phyloP scores from a whole-genome alignment of 2,888 invertebrate species.

The Chrysotoxum bicinctum region DNA sequence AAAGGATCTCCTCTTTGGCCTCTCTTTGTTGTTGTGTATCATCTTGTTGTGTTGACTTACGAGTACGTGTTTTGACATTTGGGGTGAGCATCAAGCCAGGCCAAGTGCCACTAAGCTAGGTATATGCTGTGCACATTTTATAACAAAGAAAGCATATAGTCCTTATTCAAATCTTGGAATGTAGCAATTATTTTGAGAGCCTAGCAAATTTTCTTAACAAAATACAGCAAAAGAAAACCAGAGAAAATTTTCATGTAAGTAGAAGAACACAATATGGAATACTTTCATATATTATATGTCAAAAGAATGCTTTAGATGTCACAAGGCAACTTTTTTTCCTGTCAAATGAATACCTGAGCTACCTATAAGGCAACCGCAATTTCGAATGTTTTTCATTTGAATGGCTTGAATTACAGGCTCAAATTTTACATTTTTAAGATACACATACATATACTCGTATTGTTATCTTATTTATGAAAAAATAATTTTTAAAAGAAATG shows the following conservation, averaged over 20 bases:
- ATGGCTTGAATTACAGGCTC: not conserved
- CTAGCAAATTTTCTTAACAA: not conserved
- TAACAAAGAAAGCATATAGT: constrained; percentile 28
- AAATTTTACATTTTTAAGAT: not conserved
- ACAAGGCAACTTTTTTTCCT: not conserved
- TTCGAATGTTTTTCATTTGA: not conserved
- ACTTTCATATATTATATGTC: not conserved
- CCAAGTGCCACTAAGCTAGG: constrained; percentile 40
- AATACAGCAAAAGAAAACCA: not conserved
- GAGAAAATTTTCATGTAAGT: too few relatives aligned
- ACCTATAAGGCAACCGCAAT: not conserved
- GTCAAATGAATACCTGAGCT: not conserved
- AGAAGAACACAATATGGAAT: constrained; percentile 34
- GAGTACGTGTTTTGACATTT: constrained; percentile 70
- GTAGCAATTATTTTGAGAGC: constrained; percentile 68
- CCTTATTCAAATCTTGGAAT: constrained; percentile 54
- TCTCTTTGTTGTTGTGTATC: constrained; percentile 41
- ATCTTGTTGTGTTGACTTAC: constrained; percentile 66
- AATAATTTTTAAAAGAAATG: too few relatives aligned
- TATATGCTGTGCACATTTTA: constrained; percentile 5
- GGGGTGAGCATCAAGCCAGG: constrained; percentile 57
- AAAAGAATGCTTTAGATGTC: constrained; percentile 22
- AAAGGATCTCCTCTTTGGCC: constrained; percentile 40
- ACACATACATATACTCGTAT: not conserved
- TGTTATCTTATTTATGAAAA: not conserved